phyloP scores from a whole-genome alignment of 2,113 vertebrate genomes.

The Rhizomys pruinosus region DNA sequence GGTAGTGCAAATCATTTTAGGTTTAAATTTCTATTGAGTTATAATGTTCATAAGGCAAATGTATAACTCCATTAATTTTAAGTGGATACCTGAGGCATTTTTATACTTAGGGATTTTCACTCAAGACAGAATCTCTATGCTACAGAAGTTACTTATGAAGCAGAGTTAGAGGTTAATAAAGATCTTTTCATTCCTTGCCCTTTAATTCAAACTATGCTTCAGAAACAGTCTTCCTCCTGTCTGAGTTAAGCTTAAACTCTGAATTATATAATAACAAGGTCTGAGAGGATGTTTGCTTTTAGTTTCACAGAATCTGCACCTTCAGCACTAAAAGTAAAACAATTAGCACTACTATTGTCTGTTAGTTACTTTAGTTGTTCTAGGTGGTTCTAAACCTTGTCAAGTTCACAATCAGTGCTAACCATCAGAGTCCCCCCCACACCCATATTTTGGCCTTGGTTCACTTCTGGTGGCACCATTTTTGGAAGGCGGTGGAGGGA shows the following conservation, averaged over 20 bases:
- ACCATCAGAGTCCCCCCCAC: not conserved
- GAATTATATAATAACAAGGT: not conserved
- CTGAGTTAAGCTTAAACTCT: not conserved
- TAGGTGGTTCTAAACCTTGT: not conserved
- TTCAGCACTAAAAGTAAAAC: not conserved
- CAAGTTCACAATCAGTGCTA: not conserved
- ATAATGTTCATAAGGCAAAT: not conserved
- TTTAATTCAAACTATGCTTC: not conserved
- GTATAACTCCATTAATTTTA: not conserved
- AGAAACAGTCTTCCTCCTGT: not conserved
- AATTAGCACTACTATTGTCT: not conserved
- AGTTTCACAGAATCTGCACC: not conserved
- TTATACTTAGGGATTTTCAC: not conserved
- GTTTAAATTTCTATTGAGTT: not conserved
- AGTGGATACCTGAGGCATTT: not conserved
- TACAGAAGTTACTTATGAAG: not conserved
- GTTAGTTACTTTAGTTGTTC: not conserved
- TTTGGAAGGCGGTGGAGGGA: not conserved
- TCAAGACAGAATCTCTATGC: not conserved
- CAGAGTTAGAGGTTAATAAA: not conserved
- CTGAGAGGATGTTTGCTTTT: not conserved
- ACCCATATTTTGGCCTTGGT: not conserved
- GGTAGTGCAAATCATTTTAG: not conserved
- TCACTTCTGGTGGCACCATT: not conserved
- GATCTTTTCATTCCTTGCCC: not conserved